These are phyloP conservation scores for Mythimna impura DNA, from an alignment of 2,888 invertebrate genomes.

Conservation along the genomic window DNA sequence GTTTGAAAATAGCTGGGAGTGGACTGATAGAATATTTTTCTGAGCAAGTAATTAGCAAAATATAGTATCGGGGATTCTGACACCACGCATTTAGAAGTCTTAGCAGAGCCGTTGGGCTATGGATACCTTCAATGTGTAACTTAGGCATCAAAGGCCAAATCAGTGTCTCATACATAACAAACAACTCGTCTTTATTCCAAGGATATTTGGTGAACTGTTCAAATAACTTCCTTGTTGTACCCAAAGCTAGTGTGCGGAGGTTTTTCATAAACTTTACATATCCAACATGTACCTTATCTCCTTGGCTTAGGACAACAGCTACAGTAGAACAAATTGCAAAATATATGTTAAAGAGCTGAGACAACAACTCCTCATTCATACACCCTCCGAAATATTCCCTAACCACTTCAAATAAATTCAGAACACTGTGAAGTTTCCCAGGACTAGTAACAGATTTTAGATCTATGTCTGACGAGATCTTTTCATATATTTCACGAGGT, in stretches of 20 bases:
- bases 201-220: constrained; percentile 94
- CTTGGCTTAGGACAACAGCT: constrained; percentile 91
- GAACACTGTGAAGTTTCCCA: constrained; percentile 93
- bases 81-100: constrained; percentile 95
- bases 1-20: constrained; percentile 92
- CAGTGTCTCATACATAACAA: constrained; percentile 93
- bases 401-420: constrained; percentile 94
- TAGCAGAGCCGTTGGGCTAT: constrained; percentile 95
- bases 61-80: constrained; percentile 94
- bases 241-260: constrained; percentile 91
- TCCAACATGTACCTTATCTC: constrained; percentile 91
- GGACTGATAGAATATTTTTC: constrained; percentile 88
- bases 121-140: constrained; percentile 94
- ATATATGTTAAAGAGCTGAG: constrained; percentile 93
- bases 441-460: constrained; percentile 91
- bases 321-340: constrained; percentile 92
- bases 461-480: constrained; percentile 87
- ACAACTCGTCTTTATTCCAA: constrained; percentile 93
- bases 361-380: constrained; percentile 92
- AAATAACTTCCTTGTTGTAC: constrained; percentile 93
- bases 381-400: constrained; percentile 95
- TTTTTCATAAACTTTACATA: constrained; percentile 92
- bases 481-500: constrained; percentile 87
- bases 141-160: constrained; percentile 95
- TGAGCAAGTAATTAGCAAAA: constrained; percentile 92